A percentile compares a stretch with the other conserved stretches of the same genome.
Evolutionary conservation across 2,888 invertebrate species (phyloP).

Genomic region (Drosophila vallismaia): DNA sequence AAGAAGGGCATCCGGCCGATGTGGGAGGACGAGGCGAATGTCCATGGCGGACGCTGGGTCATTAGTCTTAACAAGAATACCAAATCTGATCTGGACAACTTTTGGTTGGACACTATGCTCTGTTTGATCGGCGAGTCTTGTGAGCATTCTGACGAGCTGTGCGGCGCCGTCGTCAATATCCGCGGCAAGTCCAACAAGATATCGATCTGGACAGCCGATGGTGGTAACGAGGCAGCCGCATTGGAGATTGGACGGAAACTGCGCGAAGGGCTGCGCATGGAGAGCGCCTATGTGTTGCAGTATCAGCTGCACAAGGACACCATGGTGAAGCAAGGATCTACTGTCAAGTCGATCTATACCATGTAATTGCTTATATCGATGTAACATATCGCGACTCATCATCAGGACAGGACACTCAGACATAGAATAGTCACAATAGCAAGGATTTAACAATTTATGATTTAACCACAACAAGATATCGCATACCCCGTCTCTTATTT

Average conservation of each 20-base stretch:
- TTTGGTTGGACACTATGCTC: conserved; percentile 91
- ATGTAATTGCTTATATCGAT: conserved; percentile 47
- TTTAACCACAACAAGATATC: background rate
- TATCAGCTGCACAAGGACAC: conserved; percentile 93
- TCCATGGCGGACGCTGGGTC: conserved; percentile 93
- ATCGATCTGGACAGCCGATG: conserved; percentile 95
- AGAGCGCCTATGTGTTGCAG: conserved; percentile 84
- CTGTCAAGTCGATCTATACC: conserved; percentile 86
- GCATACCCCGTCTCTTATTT: background rate
- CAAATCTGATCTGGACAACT: conserved; percentile 88
- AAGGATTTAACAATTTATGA: background rate
- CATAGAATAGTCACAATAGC: background rate
- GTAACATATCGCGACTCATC: background rate
- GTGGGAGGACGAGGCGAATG: conserved; percentile 95
- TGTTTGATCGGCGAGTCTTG: conserved; percentile 97
- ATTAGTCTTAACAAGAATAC: conserved; percentile 88
- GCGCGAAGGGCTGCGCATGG: conserved; percentile 91
- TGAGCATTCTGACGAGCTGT: conserved; percentile 94
- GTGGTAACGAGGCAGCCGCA: conserved; percentile 89
- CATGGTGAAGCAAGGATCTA: conserved; percentile 91
- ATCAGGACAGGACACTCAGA: background rate
- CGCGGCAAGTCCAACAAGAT: conserved; percentile 95
- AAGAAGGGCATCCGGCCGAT: conserved; percentile 90
- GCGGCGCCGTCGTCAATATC: conserved; percentile 97
- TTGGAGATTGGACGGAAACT: conserved; percentile 94